Evolutionary conservation across 2,888 invertebrate genomes (phyloP).

Genomic region (Spicauda simplicius): DNA sequence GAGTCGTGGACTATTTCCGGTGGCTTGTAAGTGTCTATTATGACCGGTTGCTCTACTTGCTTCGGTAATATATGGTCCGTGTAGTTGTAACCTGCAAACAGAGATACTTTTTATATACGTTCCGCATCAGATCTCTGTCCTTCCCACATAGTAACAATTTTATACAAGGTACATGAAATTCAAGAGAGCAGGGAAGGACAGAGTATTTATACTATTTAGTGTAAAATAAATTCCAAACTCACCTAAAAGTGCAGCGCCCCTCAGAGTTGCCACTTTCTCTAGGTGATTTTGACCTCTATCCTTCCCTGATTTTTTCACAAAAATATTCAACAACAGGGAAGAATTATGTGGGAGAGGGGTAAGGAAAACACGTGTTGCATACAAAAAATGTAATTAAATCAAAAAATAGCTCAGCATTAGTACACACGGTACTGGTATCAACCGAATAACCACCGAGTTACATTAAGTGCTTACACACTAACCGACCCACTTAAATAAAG

Average conservation of each 20-base stretch:
- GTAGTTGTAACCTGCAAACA: slow-evolving; percentile 71
- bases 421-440: slow-evolving; percentile 24
- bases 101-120: slow-evolving; percentile 35
- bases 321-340: slow-evolving; percentile 57
- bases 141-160: slow-evolving; percentile 66
- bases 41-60: slow-evolving; percentile 44
- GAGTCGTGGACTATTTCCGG: slow-evolving; percentile 64
- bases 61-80: slow-evolving; percentile 53
- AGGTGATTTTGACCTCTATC: slow-evolving; percentile 81
- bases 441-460: slow-evolving; percentile 21
- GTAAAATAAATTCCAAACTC: slow-evolving; percentile 65
- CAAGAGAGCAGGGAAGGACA: slow-evolving; percentile 85
- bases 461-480: slow-evolving; percentile 19
- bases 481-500: slow-evolving; percentile 27
- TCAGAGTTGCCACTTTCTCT: slow-evolving; percentile 67
- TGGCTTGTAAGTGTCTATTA: slow-evolving; percentile 62
- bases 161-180: slow-evolving; percentile 38
- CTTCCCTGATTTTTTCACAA: slow-evolving; percentile 66
- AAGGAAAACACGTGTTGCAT: slow-evolving; percentile 56
- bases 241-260: slow-evolving; percentile 79
- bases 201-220: slow-evolving; percentile 69
- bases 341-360: slow-evolving; percentile 61
- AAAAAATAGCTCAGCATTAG: slow-evolving; percentile 55
- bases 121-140: slow-evolving; percentile 66
- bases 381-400: slow-evolving; percentile 60